These are phyloP conservation scores for Drosophila virilis DNA, from an alignment of 1,140 invertebrate species.

Conservation along the genomic window DNA sequence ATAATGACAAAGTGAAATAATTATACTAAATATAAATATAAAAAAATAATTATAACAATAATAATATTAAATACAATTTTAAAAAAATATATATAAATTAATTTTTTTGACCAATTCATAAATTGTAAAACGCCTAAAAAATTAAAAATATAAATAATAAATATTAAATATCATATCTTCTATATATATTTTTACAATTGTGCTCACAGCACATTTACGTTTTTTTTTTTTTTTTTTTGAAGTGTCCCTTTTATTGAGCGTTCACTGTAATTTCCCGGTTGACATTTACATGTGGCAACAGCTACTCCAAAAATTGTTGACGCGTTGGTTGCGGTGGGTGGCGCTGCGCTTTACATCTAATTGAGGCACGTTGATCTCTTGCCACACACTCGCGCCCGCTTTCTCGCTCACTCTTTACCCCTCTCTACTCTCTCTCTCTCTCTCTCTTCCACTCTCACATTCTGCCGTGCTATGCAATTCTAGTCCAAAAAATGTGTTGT, in stretches of 20 bases:
- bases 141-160: too few relatives aligned
- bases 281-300: conserved; percentile 17
- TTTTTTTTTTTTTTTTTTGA: background rate
- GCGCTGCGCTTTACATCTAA: conserved; percentile 14
- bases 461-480: conserved; percentile 57
- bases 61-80: too few relatives aligned
- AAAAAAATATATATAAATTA: too few relatives aligned
- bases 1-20: background rate
- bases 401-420: background rate
- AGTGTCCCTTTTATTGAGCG: background rate
- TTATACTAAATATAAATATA: background rate
- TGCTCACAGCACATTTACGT: background rate
- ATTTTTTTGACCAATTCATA: too few relatives aligned
- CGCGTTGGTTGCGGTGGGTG: conserved; percentile 31
- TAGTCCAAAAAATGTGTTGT: conserved; percentile 40
- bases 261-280: conserved; percentile 6
- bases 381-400: conserved; percentile 2
- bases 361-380: conserved; percentile 25
- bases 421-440: background rate
- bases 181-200: background rate
- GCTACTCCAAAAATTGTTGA: conserved; percentile 20
- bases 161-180: too few relatives aligned
- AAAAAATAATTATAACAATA: too few relatives aligned
- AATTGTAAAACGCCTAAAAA: too few relatives aligned
- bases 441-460: background rate